A percentile compares a stretch with the other conserved stretches of the same genome.
Evolutionary conservation across 1,140 invertebrate species (phyloP).

Genomic region (Brachionus rubens): DNA sequence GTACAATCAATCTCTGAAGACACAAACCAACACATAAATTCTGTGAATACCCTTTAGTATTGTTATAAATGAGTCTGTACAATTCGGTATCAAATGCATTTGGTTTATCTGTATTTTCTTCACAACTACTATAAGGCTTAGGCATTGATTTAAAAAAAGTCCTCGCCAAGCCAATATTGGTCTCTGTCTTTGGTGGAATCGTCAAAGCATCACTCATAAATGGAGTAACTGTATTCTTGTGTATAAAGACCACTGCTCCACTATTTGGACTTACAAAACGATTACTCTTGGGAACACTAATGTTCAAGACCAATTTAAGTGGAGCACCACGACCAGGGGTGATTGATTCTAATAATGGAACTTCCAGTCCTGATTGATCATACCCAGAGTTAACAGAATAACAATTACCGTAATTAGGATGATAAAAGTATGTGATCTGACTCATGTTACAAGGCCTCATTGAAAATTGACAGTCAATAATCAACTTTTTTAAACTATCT

Average conservation of each 20-base stretch:
- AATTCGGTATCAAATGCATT: neutral
- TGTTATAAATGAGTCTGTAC: neutral
- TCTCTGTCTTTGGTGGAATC: slow-evolving; percentile 10
- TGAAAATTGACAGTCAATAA: neutral
- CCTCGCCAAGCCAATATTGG: neutral
- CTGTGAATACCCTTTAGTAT: neutral
- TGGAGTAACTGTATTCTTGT: neutral
- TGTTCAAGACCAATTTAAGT: neutral
- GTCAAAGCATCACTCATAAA: neutral
- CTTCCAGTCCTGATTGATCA: neutral
- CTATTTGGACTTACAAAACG: neutral
- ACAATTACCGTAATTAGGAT: slow-evolving; percentile 21
- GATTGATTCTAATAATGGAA: neutral
- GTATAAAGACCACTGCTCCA: slow-evolving; percentile 9
- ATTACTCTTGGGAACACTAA: neutral
- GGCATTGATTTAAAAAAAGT: neutral
- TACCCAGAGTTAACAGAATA: neutral
- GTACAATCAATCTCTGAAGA: neutral
- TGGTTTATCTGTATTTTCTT: neutral
- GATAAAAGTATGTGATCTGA: neutral
- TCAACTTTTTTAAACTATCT: neutral
- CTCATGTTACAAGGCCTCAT: neutral
- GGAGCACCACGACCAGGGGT: neutral
- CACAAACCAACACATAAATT: neutral
- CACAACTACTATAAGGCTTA: slow-evolving; percentile 6